Base-by-base conservation (phyloP, 1,140 invertebrate genomes). In the Anoplophora glabripennis region DNA sequence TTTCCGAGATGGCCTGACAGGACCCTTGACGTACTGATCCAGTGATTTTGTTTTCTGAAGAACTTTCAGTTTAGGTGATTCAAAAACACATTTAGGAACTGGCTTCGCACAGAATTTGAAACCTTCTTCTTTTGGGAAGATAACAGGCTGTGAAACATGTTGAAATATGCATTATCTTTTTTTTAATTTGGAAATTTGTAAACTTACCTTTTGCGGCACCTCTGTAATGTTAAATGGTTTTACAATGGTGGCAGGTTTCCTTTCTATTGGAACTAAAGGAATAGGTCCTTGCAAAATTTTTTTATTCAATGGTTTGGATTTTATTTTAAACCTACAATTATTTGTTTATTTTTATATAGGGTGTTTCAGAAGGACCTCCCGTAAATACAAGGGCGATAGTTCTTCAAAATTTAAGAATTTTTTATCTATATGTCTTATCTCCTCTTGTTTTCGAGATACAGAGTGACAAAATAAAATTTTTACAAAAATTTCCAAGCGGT, bases 211-310 rank as follows among this genome's bases (percentile, higher is more conserved):
- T 61, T 69, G 65, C 17, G 40, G 48, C 21, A 35, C 38, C 8
- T 47, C 53, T 12, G 71, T 71, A n/a, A 75, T 58, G 15, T 73
- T 71, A 61, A 75, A 75, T 8, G 72, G 74, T 53, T 72, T 48
- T 4, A 48, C 42, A 36, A 66, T 21, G 17, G 72, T 74, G 7
- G 37, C 0, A 17, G 40, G 49, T 62, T 67, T 72, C 51, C 64
- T 70, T 40, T 64, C 52, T n/a, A 61, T 10, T 17, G 44, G 59
- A 7, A 12, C 10, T 17, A 35, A 5, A 1, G 66, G 35, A 47
- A 68, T 36, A 11, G 70, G 71, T 7, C 64, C 61, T 53, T 69
- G 45, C 0, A 75, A 52, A 15, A 73, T 65, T 53, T 66, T 74
- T 18, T 71, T 65, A 52, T 72, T 74, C 0, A 75, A 17, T 8